phyloP scores from a whole-genome alignment of 2,888 invertebrate species.

The Nemoura dubitans region DNA sequence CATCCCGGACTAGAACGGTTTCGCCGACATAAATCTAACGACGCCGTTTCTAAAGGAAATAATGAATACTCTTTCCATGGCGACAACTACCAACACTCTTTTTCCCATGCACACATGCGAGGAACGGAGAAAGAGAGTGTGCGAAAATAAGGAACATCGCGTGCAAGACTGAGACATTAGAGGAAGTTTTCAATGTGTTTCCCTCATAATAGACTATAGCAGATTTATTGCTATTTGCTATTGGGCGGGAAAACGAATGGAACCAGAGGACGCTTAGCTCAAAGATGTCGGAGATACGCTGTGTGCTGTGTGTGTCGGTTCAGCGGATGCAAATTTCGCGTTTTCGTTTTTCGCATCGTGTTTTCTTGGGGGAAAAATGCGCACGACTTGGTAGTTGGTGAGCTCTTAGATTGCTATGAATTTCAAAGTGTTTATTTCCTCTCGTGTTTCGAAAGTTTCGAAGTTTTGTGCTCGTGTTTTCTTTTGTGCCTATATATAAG shows the following conservation, averaged over 20 bases:
- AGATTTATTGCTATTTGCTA: slow-evolving; percentile 29
- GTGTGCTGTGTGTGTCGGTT: background rate
- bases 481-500: background rate
- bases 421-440: background rate
- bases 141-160: background rate
- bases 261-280: background rate
- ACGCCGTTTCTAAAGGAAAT: slow-evolving; percentile 36
- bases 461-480: background rate
- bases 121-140: background rate
- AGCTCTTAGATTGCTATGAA: background rate
- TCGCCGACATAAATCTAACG: slow-evolving; percentile 21
- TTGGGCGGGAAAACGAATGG: background rate
- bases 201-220: slow-evolving; percentile 30
- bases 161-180: background rate
- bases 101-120: background rate
- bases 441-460: background rate
- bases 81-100: slow-evolving; percentile 13
- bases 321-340: background rate
- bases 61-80: slow-evolving; percentile 25
- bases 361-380: background rate
- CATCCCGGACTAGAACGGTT: background rate
- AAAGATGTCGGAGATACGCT: background rate
- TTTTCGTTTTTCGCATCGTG: background rate
- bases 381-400: background rate
- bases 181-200: slow-evolving; percentile 28